These are phyloP conservation scores for Doris montereyensis DNA, from an alignment of 2,888 invertebrate genomes.

Conservation along the genomic window DNA sequence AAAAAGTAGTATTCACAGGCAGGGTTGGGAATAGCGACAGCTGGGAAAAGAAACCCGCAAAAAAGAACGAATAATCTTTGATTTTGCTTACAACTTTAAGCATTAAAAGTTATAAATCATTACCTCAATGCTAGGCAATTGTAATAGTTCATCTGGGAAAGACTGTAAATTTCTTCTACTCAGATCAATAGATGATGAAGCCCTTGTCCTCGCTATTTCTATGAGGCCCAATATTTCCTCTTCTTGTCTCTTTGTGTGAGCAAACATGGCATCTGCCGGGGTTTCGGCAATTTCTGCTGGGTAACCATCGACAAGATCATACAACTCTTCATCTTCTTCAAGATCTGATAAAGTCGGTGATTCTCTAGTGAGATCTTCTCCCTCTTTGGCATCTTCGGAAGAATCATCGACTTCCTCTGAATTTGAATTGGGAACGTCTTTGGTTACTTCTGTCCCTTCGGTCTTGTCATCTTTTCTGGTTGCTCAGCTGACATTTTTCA, in stretches of 20 bases:
- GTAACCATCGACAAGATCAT: not conserved
- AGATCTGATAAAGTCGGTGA: not conserved
- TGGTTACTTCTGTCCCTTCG: too few species aligned
- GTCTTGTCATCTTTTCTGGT: too few species aligned
- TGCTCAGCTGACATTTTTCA: too few species aligned
- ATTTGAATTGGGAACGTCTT: too few species aligned
- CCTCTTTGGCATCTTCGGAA: too few species aligned
- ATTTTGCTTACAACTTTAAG: not conserved
- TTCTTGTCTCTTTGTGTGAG: slow-evolving; percentile 54
- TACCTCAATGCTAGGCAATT: slow-evolving; percentile 64
- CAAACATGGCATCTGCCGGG: slow-evolving; percentile 49
- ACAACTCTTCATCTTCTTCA: not conserved
- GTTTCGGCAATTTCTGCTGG: slow-evolving; percentile 16
- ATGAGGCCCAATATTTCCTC: slow-evolving; percentile 54
- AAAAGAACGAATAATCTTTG: too few species aligned
- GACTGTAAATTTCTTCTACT: slow-evolving; percentile 56
- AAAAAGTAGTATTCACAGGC: too few species aligned
- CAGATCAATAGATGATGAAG: slow-evolving; percentile 61
- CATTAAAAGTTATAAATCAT: not conserved
- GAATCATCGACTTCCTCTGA: not conserved
- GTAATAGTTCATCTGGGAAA: slow-evolving; percentile 62
- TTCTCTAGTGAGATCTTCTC: not conserved
- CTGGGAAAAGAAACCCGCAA: too few species aligned
- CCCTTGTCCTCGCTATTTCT: slow-evolving; percentile 51
- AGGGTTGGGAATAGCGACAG: too few species aligned